These are phyloP conservation scores for Odocoileus hemionus DNA, from an alignment of 2,113 vertebrate genomes.

Conservation along the genomic window DNA sequence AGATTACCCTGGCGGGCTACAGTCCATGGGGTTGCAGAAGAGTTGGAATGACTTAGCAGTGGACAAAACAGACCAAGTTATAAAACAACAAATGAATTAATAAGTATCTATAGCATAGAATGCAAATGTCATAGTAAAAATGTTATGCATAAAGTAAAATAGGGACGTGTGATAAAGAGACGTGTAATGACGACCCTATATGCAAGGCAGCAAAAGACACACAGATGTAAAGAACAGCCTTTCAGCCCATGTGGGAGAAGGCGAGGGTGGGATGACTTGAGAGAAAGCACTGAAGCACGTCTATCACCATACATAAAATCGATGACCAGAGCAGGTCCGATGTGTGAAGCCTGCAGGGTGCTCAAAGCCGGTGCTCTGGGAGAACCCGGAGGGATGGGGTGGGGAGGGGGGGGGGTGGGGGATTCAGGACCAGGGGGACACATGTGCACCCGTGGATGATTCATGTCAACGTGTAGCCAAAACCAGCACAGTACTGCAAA, in stretches of 20 bases:
- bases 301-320: rapidly evolving
- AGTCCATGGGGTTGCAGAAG: background rate
- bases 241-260: too few species aligned
- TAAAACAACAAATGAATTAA: background rate
- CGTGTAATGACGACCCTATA: background rate
- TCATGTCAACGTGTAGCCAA: rapidly evolving
- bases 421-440: too few species aligned
- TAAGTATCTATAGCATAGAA: background rate
- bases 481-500: too few species aligned
- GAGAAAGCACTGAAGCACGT: too few species aligned
- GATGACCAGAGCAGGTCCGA: too few species aligned
- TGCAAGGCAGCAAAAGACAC: too few species aligned
- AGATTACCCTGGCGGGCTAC: background rate
- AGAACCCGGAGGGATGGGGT: too few species aligned
- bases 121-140: background rate
- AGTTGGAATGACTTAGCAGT: background rate
- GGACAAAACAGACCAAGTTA: background rate
- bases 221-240: too few species aligned
- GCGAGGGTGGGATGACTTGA: too few species aligned
- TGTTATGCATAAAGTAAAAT: background rate
- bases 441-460: too few species aligned
- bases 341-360: too few species aligned
- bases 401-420: rapidly evolving
- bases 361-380: too few species aligned
- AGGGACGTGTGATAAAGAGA: background rate